These are phyloP conservation scores for Channa striata DNA, from an alignment of 2,797 vertebrate species.

Conservation along the genomic window DNA sequence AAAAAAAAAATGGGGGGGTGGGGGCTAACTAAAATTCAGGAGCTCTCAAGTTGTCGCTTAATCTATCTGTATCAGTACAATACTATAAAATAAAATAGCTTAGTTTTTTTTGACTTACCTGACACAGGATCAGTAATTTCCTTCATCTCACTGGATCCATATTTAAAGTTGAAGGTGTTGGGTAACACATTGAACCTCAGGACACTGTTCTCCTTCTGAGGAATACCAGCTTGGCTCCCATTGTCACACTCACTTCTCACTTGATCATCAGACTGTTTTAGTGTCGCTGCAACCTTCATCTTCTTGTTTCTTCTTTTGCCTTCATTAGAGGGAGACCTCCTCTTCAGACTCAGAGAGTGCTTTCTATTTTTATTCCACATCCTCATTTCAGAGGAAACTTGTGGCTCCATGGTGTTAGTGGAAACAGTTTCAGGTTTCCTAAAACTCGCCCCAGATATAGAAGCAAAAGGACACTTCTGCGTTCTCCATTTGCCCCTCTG, in stretches of 20 bases:
- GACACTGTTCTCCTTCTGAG: constrained; percentile 8
- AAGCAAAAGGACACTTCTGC: neutral
- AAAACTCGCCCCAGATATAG: rapidly evolving
- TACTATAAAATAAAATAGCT: neutral
- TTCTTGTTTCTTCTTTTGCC: neutral
- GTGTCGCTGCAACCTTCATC: rapidly evolving
- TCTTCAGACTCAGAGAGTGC: neutral
- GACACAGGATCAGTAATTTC: neutral
- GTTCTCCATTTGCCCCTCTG: constrained; percentile 5
- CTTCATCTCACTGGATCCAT: constrained; percentile 1
- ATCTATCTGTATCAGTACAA: neutral
- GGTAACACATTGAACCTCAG: constrained; percentile 75
- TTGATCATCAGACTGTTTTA: neutral
- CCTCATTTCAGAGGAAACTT: constrained; percentile 5
- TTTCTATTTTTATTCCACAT: neutral
- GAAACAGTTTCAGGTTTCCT: neutral
- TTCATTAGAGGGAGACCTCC: neutral
- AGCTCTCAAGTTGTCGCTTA: too few relatives aligned
- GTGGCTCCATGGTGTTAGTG: neutral
- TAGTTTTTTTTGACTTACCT: constrained; percentile 59
- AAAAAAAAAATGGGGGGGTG: too few relatives aligned
- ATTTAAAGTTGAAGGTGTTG: constrained; percentile 67
- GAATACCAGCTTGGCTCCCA: neutral
- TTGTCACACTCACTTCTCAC: constrained; percentile 5
- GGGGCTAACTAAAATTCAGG: too few relatives aligned